Conservation (phyloP, 2,113 vertebrate species). For the Callospermophilus lateralis region DNA sequence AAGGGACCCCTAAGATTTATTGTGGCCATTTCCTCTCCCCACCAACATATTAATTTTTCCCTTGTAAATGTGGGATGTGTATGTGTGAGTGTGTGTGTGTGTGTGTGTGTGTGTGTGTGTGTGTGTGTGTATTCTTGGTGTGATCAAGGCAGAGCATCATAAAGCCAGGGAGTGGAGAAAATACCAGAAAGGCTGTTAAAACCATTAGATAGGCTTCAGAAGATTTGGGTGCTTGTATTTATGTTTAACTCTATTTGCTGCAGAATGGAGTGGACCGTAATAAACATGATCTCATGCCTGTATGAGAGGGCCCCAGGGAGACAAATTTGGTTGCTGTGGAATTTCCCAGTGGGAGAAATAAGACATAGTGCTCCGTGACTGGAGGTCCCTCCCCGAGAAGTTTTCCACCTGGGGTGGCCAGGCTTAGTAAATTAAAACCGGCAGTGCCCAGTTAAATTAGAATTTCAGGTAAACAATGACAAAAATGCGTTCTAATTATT, state of each 20-base stretch:
- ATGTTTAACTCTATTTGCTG: slow-evolving; percentile 39
- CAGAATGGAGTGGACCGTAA: slow-evolving; percentile 15
- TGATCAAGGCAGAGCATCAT: not conserved
- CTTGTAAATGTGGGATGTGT: not conserved
- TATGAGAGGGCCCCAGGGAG: not conserved
- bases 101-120: not conserved
- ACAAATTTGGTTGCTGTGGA: slow-evolving; percentile 24
- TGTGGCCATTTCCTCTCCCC: not conserved
- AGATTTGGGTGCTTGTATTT: slow-evolving; percentile 57
- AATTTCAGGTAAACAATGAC: slow-evolving; percentile 46
- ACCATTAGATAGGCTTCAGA: not conserved
- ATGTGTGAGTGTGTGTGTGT: not conserved
- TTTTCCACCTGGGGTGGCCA: not conserved
- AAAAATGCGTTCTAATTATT: not conserved
- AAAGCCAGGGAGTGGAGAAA: not conserved
- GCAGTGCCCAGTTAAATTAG: not conserved
- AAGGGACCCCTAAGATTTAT: not conserved
- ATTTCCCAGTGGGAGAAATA: slow-evolving; percentile 34
- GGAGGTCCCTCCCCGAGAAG: not conserved
- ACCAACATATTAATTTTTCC: not conserved
- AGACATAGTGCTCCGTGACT: not conserved
- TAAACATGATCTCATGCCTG: slow-evolving; percentile 3
- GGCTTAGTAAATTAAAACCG: not conserved
- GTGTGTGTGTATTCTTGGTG: not conserved
- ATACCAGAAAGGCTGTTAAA: slow-evolving; percentile 26